These are phyloP conservation scores for Philopotamus ludificatus DNA, from an alignment of 1,140 invertebrate genomes.

Conservation along the genomic window DNA sequence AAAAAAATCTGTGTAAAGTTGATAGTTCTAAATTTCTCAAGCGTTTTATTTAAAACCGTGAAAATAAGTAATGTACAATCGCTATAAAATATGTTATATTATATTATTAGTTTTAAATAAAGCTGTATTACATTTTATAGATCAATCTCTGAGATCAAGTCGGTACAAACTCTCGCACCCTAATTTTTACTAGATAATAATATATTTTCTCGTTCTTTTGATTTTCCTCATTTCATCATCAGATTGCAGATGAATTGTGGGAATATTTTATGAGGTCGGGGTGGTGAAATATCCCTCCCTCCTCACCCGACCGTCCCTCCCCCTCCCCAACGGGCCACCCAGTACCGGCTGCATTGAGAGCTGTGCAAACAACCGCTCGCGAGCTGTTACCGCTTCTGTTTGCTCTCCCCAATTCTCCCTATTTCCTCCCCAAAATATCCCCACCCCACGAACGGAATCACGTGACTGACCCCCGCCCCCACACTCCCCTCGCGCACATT, in stretches of 20 bases:
- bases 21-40: too few species aligned
- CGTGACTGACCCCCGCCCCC: too few species aligned
- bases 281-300: neutral
- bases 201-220: neutral
- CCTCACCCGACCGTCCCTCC: neutral
- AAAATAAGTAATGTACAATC: too few species aligned
- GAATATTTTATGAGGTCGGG: neutral
- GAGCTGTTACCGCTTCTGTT: conserved; percentile 31
- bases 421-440: neutral
- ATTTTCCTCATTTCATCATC: neutral
- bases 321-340: neutral
- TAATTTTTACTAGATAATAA: too few species aligned
- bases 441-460: neutral
- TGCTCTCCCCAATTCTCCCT: conserved; percentile 8
- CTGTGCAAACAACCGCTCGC: conserved; percentile 27
- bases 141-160: too few species aligned
- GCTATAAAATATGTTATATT: too few species aligned
- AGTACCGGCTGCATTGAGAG: conserved; percentile 23
- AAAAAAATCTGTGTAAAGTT: too few species aligned
- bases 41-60: too few species aligned
- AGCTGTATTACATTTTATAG: too few species aligned
- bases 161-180: too few species aligned
- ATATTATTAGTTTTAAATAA: too few species aligned
- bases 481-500: neutral
- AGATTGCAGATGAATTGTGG: neutral